Conservation (phyloP, 2,113 vertebrate genomes). For the cattle (Bos taurus) region DNA sequence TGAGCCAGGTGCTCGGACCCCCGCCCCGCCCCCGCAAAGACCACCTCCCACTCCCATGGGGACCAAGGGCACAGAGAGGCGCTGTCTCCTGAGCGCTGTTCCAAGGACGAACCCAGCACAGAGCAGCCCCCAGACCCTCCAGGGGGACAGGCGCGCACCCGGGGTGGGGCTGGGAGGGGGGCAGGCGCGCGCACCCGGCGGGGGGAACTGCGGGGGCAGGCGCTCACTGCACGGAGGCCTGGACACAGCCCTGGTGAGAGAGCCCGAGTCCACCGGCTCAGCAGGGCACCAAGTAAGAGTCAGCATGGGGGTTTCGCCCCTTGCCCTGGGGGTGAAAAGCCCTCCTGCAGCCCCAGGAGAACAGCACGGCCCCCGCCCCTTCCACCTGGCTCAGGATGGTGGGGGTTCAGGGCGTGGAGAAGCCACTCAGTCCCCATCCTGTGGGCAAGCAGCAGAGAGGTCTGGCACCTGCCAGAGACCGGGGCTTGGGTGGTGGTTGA, state of each 20-base stretch:
- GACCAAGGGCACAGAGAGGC: background rate
- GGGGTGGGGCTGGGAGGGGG: background rate
- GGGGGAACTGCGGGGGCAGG: no score
- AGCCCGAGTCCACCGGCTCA: background rate
- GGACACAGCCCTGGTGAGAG: background rate
- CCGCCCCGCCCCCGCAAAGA: background rate
- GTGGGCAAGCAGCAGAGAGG: no score
- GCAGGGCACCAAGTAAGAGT: rapidly evolving
- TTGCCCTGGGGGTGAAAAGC: background rate
- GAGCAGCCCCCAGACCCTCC: no score
- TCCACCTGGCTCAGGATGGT: no score
- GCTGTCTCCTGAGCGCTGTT: background rate
- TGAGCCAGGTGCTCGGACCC: background rate
- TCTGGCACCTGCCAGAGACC: background rate
- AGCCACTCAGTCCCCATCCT: rapidly evolving
- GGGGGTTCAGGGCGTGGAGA: no score
- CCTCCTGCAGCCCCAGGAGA: background rate
- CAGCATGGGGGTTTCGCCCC: no score
- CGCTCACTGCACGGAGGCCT: no score
- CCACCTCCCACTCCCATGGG: background rate
- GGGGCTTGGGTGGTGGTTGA: background rate
- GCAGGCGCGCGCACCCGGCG: rapidly evolving
- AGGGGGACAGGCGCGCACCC: background rate
- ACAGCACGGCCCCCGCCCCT: background rate
- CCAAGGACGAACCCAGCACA: background rate